These are phyloP conservation scores for Microplitis manilae DNA, from an alignment of 2,888 invertebrate genomes.

Conservation along the genomic window DNA sequence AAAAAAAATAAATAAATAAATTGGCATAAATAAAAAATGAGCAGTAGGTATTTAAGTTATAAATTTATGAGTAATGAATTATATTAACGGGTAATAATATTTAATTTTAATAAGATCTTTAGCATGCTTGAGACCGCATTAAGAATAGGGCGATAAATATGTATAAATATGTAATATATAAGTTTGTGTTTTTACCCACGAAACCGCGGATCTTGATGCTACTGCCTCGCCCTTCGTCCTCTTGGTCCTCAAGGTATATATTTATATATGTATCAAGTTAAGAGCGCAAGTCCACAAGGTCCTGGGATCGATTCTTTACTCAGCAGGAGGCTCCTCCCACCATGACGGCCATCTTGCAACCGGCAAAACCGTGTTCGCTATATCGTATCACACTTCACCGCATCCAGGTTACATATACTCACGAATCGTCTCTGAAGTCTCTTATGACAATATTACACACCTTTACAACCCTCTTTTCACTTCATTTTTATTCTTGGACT, in stretches of 20 bases:
- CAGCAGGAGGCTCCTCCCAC: constrained; percentile 70
- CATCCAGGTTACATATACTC: constrained; percentile 58
- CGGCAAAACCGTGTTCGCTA: constrained; percentile 64
- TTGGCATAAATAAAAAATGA: not conserved
- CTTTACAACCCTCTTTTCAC: constrained; percentile 7
- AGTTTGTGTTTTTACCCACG: constrained; percentile 29
- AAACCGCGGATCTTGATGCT: constrained; percentile 36
- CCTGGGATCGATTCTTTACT: constrained; percentile 70
- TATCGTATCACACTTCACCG: constrained; percentile 69
- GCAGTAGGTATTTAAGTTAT: not conserved
- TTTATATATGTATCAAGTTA: constrained; percentile 13
- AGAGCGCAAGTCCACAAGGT: constrained; percentile 64
- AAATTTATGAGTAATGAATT: not conserved
- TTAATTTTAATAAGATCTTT: not conserved
- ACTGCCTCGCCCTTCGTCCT: constrained; percentile 41
- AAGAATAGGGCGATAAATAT: not conserved
- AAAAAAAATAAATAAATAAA: not conserved
- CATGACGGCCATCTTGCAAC: constrained; percentile 70
- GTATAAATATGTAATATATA: not conserved
- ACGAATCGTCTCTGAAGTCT: constrained; percentile 20
- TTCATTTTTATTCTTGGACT: not conserved
- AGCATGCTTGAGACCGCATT: not conserved
- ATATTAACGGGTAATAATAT: not conserved
- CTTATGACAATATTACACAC: constrained; percentile 24
- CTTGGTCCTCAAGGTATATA: constrained; percentile 17